A percentile compares a stretch with the other conserved stretches of the same genome.
Evolutionary conservation across 1,140 invertebrate species (phyloP).

Genomic region (Aphidius ervi): DNA sequence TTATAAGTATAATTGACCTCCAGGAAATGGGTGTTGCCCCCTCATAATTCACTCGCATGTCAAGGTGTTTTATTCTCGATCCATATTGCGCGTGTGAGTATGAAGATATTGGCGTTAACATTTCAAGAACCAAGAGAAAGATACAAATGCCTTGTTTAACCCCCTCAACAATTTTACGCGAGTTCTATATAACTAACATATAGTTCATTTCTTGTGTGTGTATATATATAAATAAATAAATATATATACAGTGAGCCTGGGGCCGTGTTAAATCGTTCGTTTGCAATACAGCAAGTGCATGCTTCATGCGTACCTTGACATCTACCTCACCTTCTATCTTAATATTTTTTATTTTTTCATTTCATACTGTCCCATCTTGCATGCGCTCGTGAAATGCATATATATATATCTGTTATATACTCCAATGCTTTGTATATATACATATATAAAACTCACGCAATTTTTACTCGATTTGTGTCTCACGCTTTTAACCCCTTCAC

Average conservation of each 20-base stretch:
- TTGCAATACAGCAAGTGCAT: not conserved
- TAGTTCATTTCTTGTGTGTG: not conserved
- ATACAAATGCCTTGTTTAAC: conserved; percentile 20
- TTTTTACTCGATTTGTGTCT: conserved; percentile 6
- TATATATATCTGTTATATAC: not conserved
- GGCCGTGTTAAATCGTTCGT: conserved; percentile 9
- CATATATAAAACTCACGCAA: not conserved
- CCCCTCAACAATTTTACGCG: not conserved
- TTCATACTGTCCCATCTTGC: no score
- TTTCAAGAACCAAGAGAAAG: conserved; percentile 25
- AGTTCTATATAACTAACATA: not conserved
- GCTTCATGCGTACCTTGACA: not conserved
- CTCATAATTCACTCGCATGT: conserved; percentile 30
- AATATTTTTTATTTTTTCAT: not conserved
- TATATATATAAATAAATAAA: conserved; percentile 3
- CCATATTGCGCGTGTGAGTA: conserved; percentile 17
- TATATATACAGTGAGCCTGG: conserved; percentile 6
- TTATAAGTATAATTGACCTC: conserved; percentile 22
- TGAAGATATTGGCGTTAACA: conserved; percentile 28
- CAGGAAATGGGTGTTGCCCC: conserved; percentile 28
- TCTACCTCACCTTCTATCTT: conserved; percentile 8
- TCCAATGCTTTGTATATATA: not conserved
- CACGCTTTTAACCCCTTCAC: not conserved
- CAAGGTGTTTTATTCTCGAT: conserved; percentile 23
- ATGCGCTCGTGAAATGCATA: not conserved